These are phyloP conservation scores for Pyrocephalus nanus DNA, from an alignment of 2,797 vertebrate genomes.

Conservation along the genomic window DNA sequence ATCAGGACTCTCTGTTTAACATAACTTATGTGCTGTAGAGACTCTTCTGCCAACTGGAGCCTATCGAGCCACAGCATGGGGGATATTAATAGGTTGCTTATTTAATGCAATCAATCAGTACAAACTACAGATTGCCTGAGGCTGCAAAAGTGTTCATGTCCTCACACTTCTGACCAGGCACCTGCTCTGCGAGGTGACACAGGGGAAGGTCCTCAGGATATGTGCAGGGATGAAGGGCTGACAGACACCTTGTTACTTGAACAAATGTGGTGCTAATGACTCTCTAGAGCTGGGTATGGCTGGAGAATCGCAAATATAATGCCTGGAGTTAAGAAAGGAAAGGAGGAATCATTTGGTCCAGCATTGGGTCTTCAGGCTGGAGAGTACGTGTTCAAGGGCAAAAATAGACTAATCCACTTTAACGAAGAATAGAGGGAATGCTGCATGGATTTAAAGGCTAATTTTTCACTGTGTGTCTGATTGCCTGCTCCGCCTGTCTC, in stretches of 20 bases:
- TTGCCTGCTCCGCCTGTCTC: constrained; percentile 14
- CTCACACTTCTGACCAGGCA: background rate
- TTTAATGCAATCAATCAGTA: constrained; percentile 17
- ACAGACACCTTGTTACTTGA: background rate
- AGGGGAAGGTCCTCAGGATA: background rate
- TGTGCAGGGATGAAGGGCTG: background rate
- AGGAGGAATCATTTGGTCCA: background rate
- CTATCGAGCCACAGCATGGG: background rate
- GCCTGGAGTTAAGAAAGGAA: background rate
- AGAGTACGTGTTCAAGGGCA: background rate
- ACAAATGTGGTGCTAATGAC: background rate
- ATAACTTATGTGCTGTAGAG: background rate
- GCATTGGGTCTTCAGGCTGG: background rate
- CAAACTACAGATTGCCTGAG: background rate
- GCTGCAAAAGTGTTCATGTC: background rate
- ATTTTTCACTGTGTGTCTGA: constrained; percentile 9
- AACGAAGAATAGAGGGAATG: background rate
- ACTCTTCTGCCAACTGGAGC: background rate
- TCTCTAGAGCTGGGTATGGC: background rate
- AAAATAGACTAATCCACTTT: background rate
- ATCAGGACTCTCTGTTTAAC: background rate
- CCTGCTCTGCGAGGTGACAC: background rate
- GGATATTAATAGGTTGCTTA: constrained; percentile 29
- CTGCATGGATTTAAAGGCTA: background rate
- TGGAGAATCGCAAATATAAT: background rate